These are phyloP conservation scores for Tachypleus tridentatus DNA, from an alignment of 1,140 invertebrate genomes.

Conservation along the genomic window DNA sequence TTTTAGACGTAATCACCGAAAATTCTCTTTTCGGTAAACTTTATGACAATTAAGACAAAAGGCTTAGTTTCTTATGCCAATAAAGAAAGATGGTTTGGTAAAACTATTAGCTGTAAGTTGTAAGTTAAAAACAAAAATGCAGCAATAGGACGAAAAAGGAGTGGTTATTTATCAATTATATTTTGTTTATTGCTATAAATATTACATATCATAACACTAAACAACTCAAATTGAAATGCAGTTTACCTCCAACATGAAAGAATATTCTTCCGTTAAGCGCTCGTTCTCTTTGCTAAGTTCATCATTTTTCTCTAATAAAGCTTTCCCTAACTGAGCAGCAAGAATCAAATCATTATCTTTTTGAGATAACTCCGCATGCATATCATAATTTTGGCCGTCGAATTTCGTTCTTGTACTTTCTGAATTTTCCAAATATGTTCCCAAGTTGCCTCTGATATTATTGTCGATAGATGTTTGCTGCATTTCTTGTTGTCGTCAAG, in stretches of 20 bases:
- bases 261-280: constrained; percentile 70
- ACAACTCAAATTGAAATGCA: too few species aligned
- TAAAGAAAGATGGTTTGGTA: too few species aligned
- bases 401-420: constrained; percentile 31
- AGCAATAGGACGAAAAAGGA: too few species aligned
- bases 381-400: constrained; percentile 45
- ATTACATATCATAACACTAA: too few species aligned
- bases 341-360: constrained; percentile 85
- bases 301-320: constrained; percentile 84
- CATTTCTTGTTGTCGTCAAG: constrained; percentile 16
- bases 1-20: too few species aligned
- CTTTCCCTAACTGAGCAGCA: constrained; percentile 88
- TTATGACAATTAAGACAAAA: too few species aligned
- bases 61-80: too few species aligned
- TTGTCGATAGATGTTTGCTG: constrained; percentile 13
- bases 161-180: too few species aligned
- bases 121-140: too few species aligned
- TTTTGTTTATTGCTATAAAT: too few species aligned
- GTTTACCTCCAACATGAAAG: constrained; percentile 80
- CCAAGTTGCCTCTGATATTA: constrained; percentile 31
- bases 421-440: constrained; percentile 45
- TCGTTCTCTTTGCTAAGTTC: constrained; percentile 79
- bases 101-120: too few species aligned
- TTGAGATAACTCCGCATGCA: constrained; percentile 70
- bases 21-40: too few species aligned